These are phyloP conservation scores for Phrixothrix hirtus DNA, from an alignment of 2,888 invertebrate genomes.

Conservation along the genomic window DNA sequence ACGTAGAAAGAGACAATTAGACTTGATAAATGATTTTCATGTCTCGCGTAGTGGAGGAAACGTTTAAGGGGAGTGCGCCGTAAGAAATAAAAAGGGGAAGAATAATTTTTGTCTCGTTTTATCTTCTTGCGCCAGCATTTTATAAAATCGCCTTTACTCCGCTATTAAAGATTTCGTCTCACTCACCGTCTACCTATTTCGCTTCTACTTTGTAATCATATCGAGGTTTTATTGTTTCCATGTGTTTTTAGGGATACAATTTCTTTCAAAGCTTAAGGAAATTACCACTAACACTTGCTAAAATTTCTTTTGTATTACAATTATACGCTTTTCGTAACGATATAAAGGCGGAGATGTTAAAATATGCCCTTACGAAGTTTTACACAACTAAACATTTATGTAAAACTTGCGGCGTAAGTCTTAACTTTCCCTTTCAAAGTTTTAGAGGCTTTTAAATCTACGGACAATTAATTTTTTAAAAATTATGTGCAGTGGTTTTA, in stretches of 20 bases:
- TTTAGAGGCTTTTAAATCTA: too few relatives aligned
- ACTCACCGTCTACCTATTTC: not conserved
- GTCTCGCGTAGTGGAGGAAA: conserved; percentile 37
- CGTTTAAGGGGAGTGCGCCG: conserved; percentile 29
- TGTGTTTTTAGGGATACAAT: not conserved
- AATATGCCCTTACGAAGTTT: too few relatives aligned
- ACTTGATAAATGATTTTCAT: conserved; percentile 53
- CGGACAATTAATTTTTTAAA: too few relatives aligned
- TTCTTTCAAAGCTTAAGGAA: too few relatives aligned
- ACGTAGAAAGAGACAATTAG: conserved; percentile 52
- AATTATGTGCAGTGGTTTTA: too few relatives aligned
- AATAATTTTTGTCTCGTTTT: conserved; percentile 54
- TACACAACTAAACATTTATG: too few relatives aligned
- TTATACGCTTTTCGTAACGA: too few relatives aligned
- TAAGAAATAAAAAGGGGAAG: conserved; percentile 50
- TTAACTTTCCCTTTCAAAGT: too few relatives aligned
- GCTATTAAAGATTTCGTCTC: conserved; percentile 29
- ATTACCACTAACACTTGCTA: too few relatives aligned
- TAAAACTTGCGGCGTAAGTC: too few relatives aligned
- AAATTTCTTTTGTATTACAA: too few relatives aligned
- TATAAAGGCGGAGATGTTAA: too few relatives aligned
- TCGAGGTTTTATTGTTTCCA: conserved; percentile 1
- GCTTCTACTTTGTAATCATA: not conserved
- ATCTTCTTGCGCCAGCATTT: conserved; percentile 51
- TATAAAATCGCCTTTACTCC: conserved; percentile 51